phyloP scores from a whole-genome alignment of 2,797 vertebrate genomes.

The Malacoctenus gilli region DNA sequence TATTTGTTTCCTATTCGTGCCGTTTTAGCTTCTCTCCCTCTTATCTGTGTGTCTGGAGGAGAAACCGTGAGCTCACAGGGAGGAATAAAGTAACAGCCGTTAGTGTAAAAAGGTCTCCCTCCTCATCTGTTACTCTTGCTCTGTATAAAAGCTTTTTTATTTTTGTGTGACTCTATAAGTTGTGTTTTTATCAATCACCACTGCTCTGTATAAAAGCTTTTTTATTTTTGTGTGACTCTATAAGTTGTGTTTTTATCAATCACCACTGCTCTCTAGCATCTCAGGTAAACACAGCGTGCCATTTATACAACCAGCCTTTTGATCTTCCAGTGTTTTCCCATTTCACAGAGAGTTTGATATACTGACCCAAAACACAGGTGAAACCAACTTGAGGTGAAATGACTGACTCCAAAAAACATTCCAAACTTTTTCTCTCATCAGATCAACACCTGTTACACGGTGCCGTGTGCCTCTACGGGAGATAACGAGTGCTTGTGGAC shows the following conservation, averaged over 20 bases:
- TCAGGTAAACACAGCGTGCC: background rate
- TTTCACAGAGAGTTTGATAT: too few relatives aligned
- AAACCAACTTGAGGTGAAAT: too few relatives aligned
- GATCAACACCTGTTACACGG: conserved; percentile 89
- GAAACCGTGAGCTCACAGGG: too few relatives aligned
- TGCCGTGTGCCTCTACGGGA: conserved; percentile 82
- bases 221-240: background rate
- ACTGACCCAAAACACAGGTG: too few relatives aligned
- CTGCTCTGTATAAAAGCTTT: too few relatives aligned
- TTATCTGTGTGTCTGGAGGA: conserved; percentile 1
- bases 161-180: background rate
- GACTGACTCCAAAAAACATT: too few relatives aligned
- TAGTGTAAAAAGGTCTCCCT: background rate
- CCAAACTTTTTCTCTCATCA: conserved; percentile 69
- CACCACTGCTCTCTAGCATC: background rate
- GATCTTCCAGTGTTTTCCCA: too few relatives aligned
- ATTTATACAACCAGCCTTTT: too few relatives aligned
- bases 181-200: background rate
- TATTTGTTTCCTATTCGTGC: too few relatives aligned
- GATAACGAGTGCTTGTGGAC: conserved; percentile 92
- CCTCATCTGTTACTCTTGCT: background rate
- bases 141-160: background rate
- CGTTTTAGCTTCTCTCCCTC: conserved; percentile 25
- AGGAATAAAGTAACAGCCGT: conserved; percentile 18
- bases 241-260: background rate